Evolutionary conservation across 2,113 vertebrate genomes (phyloP).

Genomic region (Oncorhynchus masou): DNA sequence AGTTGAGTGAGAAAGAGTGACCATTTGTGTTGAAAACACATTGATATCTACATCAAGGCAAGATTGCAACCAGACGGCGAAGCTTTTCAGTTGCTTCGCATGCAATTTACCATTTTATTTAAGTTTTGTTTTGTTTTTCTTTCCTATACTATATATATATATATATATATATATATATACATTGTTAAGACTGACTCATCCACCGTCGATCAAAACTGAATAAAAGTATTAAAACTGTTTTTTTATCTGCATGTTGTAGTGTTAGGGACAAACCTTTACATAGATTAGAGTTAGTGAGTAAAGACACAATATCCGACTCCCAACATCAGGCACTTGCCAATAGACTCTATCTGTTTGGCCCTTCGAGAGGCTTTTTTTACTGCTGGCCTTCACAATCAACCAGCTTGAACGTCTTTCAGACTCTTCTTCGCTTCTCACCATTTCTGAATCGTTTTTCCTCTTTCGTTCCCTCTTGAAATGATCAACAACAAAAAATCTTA

Average conservation of each 20-base stretch:
- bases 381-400: slow-evolving; percentile 93
- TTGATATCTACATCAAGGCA: slow-evolving; percentile 77
- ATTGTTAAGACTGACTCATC: slow-evolving; percentile 74
- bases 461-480: slow-evolving; percentile 34
- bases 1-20: slow-evolving; percentile 41
- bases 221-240: slow-evolving; percentile 66
- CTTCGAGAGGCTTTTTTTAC: slow-evolving; percentile 82
- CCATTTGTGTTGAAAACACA: slow-evolving; percentile 26
- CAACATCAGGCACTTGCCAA: slow-evolving; percentile 92
- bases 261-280: slow-evolving; percentile 98
- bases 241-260: slow-evolving; percentile 95
- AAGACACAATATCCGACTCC: slow-evolving; percentile 93
- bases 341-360: slow-evolving; percentile 85
- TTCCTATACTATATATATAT: slow-evolving; percentile 80
- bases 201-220: slow-evolving; percentile 81
- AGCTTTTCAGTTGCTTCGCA: slow-evolving; percentile 84
- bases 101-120: slow-evolving; percentile 75
- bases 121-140: slow-evolving; percentile 69
- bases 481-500: slow-evolving; percentile 11
- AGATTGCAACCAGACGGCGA: slow-evolving; percentile 83
- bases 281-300: slow-evolving; percentile 98
- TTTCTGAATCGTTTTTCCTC: slow-evolving; percentile 36
- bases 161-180: too few species aligned
- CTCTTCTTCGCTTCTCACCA: slow-evolving; percentile 82
- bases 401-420: slow-evolving; percentile 86